A percentile compares a stretch with the other conserved stretches of the same genome.
Conservation (phyloP, 2,113 vertebrate species). For the Solea solea region DNA sequence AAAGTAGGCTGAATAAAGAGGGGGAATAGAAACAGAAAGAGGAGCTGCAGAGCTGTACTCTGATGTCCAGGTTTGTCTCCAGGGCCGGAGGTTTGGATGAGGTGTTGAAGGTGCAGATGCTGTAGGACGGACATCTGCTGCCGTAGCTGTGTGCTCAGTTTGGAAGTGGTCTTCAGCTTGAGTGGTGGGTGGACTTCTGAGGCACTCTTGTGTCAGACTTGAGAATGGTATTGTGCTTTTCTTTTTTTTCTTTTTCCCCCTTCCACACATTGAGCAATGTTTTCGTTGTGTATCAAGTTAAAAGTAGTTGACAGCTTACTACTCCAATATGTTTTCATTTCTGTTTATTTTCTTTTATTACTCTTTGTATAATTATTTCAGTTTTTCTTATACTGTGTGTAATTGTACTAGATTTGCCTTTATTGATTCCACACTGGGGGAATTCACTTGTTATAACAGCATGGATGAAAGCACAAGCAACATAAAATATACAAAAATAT, state of each 20-base stretch:
- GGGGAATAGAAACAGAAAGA: background rate
- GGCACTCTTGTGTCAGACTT: conserved; percentile 63
- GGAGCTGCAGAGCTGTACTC: background rate
- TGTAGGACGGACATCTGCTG: conserved; percentile 48
- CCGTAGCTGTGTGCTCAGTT: conserved; percentile 31
- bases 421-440: too few species aligned
- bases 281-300: too few species aligned
- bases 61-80: conserved; percentile 15
- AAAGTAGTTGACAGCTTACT: background rate
- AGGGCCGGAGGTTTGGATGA: conserved; percentile 43
- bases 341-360: too few species aligned
- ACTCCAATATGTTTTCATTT: too few species aligned
- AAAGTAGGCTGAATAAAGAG: background rate
- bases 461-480: too few species aligned
- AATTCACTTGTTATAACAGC: too few species aligned
- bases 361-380: too few species aligned
- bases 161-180: conserved; percentile 68
- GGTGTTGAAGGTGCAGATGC: conserved; percentile 56
- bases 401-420: too few species aligned
- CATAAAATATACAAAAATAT: too few species aligned
- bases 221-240: conserved; percentile 26
- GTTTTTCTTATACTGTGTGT: too few species aligned
- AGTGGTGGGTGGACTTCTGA: conserved; percentile 62
- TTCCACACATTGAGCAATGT: background rate
- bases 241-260: background rate